These are phyloP conservation scores for Allophyes oxyacanthae DNA, from an alignment of 2,888 invertebrate genomes.

Conservation along the genomic window DNA sequence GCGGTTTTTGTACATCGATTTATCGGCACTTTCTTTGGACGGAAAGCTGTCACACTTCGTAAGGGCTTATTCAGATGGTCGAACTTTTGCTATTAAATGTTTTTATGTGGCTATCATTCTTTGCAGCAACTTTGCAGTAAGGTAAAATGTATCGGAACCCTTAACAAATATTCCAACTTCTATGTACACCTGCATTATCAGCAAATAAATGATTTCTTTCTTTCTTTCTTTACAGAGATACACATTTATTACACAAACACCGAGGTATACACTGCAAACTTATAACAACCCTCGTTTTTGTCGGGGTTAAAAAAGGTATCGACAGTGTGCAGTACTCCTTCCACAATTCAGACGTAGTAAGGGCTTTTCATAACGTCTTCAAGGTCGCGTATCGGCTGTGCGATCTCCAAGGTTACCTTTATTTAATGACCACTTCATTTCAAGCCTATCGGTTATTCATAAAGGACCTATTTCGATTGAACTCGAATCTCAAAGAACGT, in stretches of 20 bases:
- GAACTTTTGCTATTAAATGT: neutral
- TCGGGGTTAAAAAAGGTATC: neutral
- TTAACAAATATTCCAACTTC: no score
- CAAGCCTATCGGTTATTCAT: slow-evolving; percentile 58
- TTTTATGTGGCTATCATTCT: no score
- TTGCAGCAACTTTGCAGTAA: no score
- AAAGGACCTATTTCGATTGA: slow-evolving; percentile 40
- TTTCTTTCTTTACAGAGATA: no score
- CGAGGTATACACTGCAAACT: no score
- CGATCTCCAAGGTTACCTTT: slow-evolving; percentile 60
- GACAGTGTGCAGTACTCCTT: slow-evolving; percentile 7
- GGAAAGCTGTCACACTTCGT: slow-evolving; percentile 33
- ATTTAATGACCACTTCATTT: slow-evolving; percentile 65
- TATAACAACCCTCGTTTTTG: no score
- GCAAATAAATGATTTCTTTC: no score
- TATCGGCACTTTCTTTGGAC: slow-evolving; percentile 34
- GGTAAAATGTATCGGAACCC: no score
- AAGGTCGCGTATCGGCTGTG: slow-evolving; percentile 57
- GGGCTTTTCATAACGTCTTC: slow-evolving; percentile 22
- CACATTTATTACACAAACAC: no score
- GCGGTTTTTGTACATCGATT: slow-evolving; percentile 31
- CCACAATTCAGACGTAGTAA: slow-evolving; percentile 10
- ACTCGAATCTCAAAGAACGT: slow-evolving; percentile 41
- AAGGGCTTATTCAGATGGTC: slow-evolving; percentile 13
- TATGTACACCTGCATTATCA: no score